Conservation (phyloP, 2,888 invertebrate genomes). For the Melanotus villosus region DNA sequence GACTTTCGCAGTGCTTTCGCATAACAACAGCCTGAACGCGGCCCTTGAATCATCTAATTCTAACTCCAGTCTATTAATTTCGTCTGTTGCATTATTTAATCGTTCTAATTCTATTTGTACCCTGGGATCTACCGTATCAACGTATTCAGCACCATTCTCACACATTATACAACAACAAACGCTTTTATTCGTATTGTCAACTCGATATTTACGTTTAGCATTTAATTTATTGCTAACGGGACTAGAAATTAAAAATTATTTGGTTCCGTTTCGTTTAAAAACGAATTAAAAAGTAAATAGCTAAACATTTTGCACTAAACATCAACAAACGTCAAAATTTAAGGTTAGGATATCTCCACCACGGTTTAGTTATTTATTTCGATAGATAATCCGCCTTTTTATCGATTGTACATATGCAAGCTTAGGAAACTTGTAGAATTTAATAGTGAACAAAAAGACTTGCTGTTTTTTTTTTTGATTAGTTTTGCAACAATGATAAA, state of each 20-base stretch:
- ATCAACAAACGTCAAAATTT: neutral
- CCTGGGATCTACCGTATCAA: slow-evolving; percentile 85
- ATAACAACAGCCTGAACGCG: slow-evolving; percentile 84
- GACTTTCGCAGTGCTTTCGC: slow-evolving; percentile 86
- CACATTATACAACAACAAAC: slow-evolving; percentile 67
- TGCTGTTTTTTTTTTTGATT: no score
- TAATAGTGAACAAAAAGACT: no score
- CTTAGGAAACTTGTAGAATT: no score
- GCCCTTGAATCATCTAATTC: slow-evolving; percentile 90
- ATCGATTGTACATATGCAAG: no score
- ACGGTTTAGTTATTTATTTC: neutral
- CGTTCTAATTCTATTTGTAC: slow-evolving; percentile 92
- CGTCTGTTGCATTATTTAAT: slow-evolving; percentile 91
- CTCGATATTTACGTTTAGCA: slow-evolving; percentile 1
- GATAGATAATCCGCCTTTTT: no score
- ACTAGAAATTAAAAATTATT: neutral
- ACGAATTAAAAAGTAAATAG: neutral
- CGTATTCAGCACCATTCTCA: slow-evolving; percentile 73
- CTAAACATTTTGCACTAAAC: neutral
- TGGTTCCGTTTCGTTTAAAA: slow-evolving; percentile 8
- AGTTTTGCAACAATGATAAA: no score
- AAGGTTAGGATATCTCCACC: neutral
- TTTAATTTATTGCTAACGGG: slow-evolving; percentile 16
- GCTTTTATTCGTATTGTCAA: neutral
- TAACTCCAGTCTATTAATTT: slow-evolving; percentile 91